Evolutionary conservation across 2,113 vertebrate genomes (phyloP), one percentile per base, ranked within the genome.

Genomic region (Phyllostomus discolor): DNA sequence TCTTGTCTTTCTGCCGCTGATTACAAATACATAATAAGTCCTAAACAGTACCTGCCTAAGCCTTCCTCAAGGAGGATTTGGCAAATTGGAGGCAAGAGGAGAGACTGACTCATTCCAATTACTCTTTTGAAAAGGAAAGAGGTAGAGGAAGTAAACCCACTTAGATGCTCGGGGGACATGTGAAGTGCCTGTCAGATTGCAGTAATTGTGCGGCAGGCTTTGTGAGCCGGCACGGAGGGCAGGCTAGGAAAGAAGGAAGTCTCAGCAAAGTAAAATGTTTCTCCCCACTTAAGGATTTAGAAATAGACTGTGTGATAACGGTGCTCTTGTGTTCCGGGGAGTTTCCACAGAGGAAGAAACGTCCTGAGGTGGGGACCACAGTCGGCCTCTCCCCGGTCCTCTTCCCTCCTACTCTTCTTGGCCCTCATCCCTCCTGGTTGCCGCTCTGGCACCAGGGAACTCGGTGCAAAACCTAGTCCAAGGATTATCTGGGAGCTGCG

Each of bases 31-130:
- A 22, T 31, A 64, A 14, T 79, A n/a, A 75, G 10, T 20, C 20
- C 46, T 69, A 75, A 95, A 72, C n/a, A 66, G 52, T 67, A 46
- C 88, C 91, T 95, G 64, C 43, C 88, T 76, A 19, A 0, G 3
- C 62, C 66, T 20, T 69, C 64, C n/a, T 85, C 67, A 11, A 66
- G 66, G 81, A 96, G 59, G 57, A 46, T 9, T 52, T 69, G 43
- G 66, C 50, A 96, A 78, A 94, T 62, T 59, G 66, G 83, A 92
- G 46, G 84, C 50, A 35, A 80, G 4, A 48, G 75, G 80, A 84
- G 38, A 94, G 88, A 72, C 43, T 90, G 97, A 97, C 85, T 96
- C 91, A 95, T 46, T 92, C n/a, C 93, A 92, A 96, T 96, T 85
- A 87, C 88, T 95, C 57, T 88, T 72, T 28, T 3, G 50, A 87